Evolutionary conservation across 2,113 vertebrate genomes (phyloP), one percentile per base, ranked within the genome.

Genomic region (Sinosuthora webbiana): DNA sequence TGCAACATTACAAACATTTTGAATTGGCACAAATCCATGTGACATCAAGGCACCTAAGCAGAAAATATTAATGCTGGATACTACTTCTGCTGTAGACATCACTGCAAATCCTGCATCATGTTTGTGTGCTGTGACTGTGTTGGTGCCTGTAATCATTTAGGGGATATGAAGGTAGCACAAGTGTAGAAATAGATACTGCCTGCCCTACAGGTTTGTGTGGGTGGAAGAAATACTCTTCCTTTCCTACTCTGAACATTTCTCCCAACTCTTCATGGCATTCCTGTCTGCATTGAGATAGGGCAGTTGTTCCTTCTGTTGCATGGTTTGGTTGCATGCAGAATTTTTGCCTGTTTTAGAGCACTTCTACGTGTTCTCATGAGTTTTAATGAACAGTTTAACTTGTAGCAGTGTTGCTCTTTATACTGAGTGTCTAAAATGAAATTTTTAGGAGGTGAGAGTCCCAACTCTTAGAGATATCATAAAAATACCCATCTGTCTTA

Each of bases 401-500:
- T 74, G 42, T 37, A 75, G 12, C 20, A 44, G 21, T 69, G 65
- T 60, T 85, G 28, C 13, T 44, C 2, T 47, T 92, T 18, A 33
- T 16, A 37, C 7, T 19, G 15, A 19, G 10, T 47, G 14, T 39
- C 42, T 91, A 45, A 83, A 84, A 62, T 59, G 15, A 42, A 79
- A 23, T 8, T 8, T 50, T 50, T 75, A 39, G 30, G 57, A 79
- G 11, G 19, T 39, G 21, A 75, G 35, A 73, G 20, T 83, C 17
- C 20, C 47, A 41, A 9, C 18, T 49, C 23, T 12, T 39, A 28
- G 37, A 71, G 19, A 8, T 64, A 19, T 55, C 27, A 35, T 39
- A 0, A 0, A 31, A 92, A 65, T 23, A 9, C n/a, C 22, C 6
- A 15, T 52, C 0, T 1, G 4, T 77, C 22, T 53, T 53, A 1